phyloP scores from a whole-genome alignment of 2,888 invertebrate genomes.

The Anarsia innoxiella region DNA sequence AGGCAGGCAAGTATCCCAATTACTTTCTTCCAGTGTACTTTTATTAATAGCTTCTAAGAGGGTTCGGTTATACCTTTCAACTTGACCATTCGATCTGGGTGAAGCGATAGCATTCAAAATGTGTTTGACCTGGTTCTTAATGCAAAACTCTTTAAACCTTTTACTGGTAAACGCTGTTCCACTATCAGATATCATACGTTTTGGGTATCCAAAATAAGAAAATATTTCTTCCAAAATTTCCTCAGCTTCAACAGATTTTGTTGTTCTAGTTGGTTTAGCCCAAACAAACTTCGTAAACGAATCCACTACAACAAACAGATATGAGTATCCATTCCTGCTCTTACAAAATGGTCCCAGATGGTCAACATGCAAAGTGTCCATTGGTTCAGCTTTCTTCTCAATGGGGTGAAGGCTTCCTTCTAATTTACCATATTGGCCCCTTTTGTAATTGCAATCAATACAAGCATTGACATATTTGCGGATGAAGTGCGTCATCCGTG shows the following conservation, averaged over 20 bases:
- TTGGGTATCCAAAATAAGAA: neutral
- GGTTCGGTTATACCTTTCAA: neutral
- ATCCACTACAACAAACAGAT: neutral
- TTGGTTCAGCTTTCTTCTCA: slow-evolving; percentile 14
- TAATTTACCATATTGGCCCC: neutral
- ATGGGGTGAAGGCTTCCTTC: slow-evolving; percentile 21
- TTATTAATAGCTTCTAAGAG: neutral
- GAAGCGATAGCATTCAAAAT: neutral
- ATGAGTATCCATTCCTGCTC: neutral
- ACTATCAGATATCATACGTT: neutral
- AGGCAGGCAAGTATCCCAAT: neutral
- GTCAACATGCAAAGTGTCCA: slow-evolving; percentile 19
- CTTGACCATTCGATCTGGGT: neutral
- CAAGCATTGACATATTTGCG: neutral
- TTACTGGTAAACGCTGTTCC: neutral
- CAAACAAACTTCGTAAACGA: neutral
- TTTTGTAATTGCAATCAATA: neutral
- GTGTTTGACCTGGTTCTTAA: neutral
- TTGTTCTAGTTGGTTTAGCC: neutral
- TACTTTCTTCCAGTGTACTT: neutral
- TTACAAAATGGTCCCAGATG: neutral
- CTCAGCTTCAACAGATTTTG: neutral
- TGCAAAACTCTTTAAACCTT: neutral
- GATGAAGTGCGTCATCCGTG: slow-evolving; percentile 12
- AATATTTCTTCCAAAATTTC: neutral